Conservation (phyloP, 2,797 vertebrate species). For the Cyclura pinguis region DNA sequence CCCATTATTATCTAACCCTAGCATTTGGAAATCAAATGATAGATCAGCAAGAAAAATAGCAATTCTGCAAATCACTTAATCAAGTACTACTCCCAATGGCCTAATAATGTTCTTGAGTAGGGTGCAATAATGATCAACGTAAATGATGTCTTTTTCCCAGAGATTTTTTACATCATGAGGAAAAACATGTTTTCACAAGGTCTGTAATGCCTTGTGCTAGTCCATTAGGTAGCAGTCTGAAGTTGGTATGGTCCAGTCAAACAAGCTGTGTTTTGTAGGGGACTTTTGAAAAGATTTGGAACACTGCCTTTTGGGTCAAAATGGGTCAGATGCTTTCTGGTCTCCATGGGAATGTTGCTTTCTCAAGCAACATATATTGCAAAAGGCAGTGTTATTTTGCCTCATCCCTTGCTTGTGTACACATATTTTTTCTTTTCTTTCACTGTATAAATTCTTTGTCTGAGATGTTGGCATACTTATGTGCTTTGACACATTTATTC, state of each 20-base stretch:
- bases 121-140: background rate
- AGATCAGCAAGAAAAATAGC: slow-evolving; percentile 30
- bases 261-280: slow-evolving; percentile 56
- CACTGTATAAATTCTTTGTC: slow-evolving; percentile 44
- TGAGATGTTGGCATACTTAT: slow-evolving; percentile 31
- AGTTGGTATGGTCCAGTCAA: slow-evolving; percentile 67
- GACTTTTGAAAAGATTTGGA: slow-evolving; percentile 70
- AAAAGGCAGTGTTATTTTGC: slow-evolving; percentile 68
- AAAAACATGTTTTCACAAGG: slow-evolving; percentile 54
- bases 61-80: slow-evolving; percentile 53
- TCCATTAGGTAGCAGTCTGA: slow-evolving; percentile 66
- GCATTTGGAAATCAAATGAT: background rate
- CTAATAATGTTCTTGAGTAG: background rate
- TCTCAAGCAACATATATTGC: slow-evolving; percentile 72
- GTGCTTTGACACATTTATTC: slow-evolving; percentile 35
- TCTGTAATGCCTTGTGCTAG: slow-evolving; percentile 56
- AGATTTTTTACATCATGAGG: slow-evolving; percentile 40
- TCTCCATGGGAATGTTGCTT: slow-evolving; percentile 72
- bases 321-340: slow-evolving; percentile 73
- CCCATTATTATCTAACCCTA: slow-evolving; percentile 39
- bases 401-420: slow-evolving; percentile 54
- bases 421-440: slow-evolving; percentile 55
- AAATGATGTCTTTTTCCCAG: slow-evolving; percentile 36
- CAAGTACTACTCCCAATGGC: slow-evolving; percentile 16
- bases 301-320: slow-evolving; percentile 71